Evolutionary conservation across 2,797 vertebrate genomes (phyloP).

Genomic region (Girardinus metallicus): DNA sequence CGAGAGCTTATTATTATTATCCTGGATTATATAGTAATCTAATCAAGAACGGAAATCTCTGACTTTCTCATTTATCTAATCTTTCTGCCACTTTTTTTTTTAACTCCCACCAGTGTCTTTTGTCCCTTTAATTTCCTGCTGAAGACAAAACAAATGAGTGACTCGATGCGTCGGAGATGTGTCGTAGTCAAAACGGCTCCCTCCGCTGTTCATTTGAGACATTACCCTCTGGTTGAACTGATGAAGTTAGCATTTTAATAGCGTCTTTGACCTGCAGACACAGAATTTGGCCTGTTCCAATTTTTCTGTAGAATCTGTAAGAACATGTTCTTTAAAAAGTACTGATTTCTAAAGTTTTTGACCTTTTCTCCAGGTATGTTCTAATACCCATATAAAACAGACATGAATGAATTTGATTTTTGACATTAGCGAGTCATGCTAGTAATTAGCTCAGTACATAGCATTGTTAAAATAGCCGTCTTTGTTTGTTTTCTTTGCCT

Average conservation of each 20-base stretch:
- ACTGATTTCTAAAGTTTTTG: not conserved
- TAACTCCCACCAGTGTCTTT: not conserved
- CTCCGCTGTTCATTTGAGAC: constrained; percentile 53
- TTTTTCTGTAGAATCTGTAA: not conserved
- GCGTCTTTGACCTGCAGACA: not conserved
- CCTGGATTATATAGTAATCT: not conserved
- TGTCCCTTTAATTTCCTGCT: not conserved
- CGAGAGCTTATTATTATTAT: not conserved
- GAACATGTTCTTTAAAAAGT: not conserved
- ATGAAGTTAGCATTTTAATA: constrained; percentile 37
- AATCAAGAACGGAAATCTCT: not conserved
- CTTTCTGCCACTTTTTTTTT: constrained; percentile 1
- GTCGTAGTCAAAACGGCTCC: constrained; percentile 36
- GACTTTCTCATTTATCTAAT: constrained; percentile 2
- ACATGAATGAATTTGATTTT: not conserved
- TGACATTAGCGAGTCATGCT: not conserved
- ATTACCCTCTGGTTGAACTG: constrained; percentile 1
- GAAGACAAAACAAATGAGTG: not conserved
- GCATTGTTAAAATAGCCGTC: not conserved
- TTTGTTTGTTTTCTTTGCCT: not conserved
- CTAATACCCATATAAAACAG: not conserved
- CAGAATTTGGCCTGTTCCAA: not conserved
- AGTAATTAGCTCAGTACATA: not conserved
- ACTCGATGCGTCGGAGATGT: not conserved
- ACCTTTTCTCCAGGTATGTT: not conserved